Percentiles rank a stretch among this genome's conserved stretches.
These are phyloP conservation scores for Oscheius sp. DNA, from an alignment of 2,888 invertebrate species.

Conservation along the genomic window DNA sequence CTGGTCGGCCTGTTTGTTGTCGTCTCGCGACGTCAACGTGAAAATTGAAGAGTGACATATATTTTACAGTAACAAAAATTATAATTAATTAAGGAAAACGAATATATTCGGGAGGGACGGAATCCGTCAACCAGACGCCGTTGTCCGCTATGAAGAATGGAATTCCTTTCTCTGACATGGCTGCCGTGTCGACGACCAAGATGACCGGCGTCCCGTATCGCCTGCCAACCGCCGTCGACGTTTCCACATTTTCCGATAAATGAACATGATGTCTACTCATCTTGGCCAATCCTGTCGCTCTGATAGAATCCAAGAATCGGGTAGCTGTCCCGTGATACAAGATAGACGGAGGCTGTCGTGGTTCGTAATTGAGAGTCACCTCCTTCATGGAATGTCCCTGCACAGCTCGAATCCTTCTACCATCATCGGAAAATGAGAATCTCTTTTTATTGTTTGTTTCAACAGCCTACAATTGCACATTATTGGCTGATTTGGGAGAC, in stretches of 20 bases:
- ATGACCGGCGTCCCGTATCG: constrained; percentile 27
- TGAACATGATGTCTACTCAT: constrained; percentile 36
- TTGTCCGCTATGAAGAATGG: constrained; percentile 29
- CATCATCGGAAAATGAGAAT: constrained; percentile 23
- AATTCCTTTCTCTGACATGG: constrained; percentile 14
- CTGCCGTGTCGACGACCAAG: constrained; percentile 3
- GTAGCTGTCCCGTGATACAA: constrained; percentile 33
- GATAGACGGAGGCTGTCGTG: constrained; percentile 16
- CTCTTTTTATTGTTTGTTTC: constrained; percentile 18
- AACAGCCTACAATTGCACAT: background rate
- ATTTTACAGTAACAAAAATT: too few species aligned
- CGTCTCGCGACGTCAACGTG: too few species aligned
- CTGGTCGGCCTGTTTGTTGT: too few species aligned
- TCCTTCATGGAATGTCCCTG: constrained; percentile 26
- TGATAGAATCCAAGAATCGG: constrained; percentile 31
- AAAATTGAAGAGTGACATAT: too few species aligned
- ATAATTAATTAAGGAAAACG: background rate
- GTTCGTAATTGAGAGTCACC: constrained; percentile 13
- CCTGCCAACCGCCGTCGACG: constrained; percentile 26
- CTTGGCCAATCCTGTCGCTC: constrained; percentile 12
- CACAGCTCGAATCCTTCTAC: constrained; percentile 29
- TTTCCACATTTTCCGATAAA: constrained; percentile 27
- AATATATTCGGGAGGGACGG: constrained; percentile 27
- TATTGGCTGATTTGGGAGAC: background rate
- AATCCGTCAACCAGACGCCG: constrained; percentile 34